Conservation (phyloP, 2,888 invertebrate genomes). For the Parnassius mnemosyne region DNA sequence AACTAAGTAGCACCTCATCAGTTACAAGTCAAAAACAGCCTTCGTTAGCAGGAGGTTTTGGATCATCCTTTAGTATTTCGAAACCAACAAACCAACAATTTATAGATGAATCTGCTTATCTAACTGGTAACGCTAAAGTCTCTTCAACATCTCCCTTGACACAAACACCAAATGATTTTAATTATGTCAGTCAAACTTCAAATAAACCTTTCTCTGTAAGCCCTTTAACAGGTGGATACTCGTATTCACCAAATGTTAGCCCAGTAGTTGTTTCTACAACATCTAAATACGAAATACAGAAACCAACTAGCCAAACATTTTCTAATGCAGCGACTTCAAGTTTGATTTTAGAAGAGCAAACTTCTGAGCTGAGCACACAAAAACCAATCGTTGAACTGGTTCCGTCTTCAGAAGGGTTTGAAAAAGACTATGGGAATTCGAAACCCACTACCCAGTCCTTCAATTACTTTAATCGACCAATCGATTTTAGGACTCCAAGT, state of each 20-base stretch:
- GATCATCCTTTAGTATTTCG: too few species aligned
- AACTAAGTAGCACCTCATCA: background rate
- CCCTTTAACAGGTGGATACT: background rate
- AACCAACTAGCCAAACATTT: conserved; percentile 2
- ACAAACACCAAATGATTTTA: too few species aligned
- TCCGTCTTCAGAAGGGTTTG: background rate
- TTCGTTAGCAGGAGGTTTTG: conserved; percentile 1
- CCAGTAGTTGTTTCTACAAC: conserved; percentile 6
- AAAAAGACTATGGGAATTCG: background rate
- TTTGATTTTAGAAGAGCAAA: background rate
- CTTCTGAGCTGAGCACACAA: background rate
- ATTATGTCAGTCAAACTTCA: too few species aligned
- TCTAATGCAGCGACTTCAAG: too few species aligned
- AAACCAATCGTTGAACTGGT: background rate
- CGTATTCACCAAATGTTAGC: background rate
- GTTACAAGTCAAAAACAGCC: conserved; percentile 5
- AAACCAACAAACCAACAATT: conserved; percentile 1
- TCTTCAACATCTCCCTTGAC: too few species aligned
- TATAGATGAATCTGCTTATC: background rate
- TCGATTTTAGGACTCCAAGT: background rate
- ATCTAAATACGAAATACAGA: conserved; percentile 6
- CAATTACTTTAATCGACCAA: background rate
- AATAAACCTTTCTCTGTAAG: background rate
- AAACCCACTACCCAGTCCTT: conserved; percentile 7
- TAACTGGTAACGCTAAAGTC: background rate